Evolutionary conservation across 2,113 vertebrate genomes (phyloP), one percentile per base, ranked within the genome.

Genomic region (Epinephelus moara): DNA sequence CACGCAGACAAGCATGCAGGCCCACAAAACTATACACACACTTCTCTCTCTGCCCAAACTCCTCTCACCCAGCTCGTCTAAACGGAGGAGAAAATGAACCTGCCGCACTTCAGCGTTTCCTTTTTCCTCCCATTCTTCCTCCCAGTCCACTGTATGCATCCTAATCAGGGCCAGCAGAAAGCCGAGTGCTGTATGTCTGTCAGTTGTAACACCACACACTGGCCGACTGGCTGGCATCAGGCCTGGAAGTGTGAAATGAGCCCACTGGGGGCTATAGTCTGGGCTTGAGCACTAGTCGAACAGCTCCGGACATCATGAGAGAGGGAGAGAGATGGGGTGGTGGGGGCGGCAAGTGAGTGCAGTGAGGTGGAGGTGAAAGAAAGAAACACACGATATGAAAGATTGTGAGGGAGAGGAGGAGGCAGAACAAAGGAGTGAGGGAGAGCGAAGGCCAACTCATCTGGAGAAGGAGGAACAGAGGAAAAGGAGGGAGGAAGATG

Each of bases 191-290:
- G 84, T 64, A 78, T 84, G 87, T 84, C 89, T 62, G 79, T 90
- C 81, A 79, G 86, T 30, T 82, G 84, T 85, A 86, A 82, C 81
- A 79, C 86, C 56, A 27, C 66, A 71, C 67, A 56, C 75, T 71
- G 69, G 74, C 60, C 19, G 33, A 75, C 71, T 69, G 84, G 87
- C 73, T 89, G 84, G 84, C 87, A 83, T 80, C 76, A 62, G 78
- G 75, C 82, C 84, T 66, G 45, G 73, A 87, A 86, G 84, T 86
- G 61, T 88, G 85, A 90, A 92, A 94, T 85, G 84, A 89, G 85
- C 76, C 88, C 82, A 72, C 78, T 80, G 92, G 84, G 90, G 84
- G 72, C 84, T 80, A 68, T 86, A 86, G 90, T 90, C 91, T 89
- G 80, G 42, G 78, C 80, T 66, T 47, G 76, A 89, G 89, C 86